These are phyloP conservation scores for Neria commutata DNA, from an alignment of 2,888 invertebrate genomes.

Conservation along the genomic window DNA sequence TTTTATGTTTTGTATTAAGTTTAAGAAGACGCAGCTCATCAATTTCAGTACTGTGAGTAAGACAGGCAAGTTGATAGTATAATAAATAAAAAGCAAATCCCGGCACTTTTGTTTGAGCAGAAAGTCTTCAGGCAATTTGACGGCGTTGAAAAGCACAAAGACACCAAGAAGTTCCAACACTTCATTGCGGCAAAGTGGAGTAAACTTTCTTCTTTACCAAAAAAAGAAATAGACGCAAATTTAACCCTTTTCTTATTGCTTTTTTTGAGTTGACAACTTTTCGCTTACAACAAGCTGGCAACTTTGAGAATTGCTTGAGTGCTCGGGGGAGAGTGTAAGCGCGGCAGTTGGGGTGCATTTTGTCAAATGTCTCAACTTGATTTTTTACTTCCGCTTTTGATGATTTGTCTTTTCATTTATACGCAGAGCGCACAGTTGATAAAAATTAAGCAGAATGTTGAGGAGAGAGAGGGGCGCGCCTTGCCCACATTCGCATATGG, in stretches of 20 bases:
- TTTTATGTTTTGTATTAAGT: not conserved
- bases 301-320: too few relatives aligned
- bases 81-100: not conserved
- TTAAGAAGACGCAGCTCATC: not conserved
- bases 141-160: too few relatives aligned
- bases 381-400: not conserved
- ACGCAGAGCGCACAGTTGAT: too few relatives aligned
- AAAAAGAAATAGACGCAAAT: too few relatives aligned
- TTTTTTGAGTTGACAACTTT: too few relatives aligned
- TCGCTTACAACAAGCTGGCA: too few relatives aligned
- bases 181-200: too few relatives aligned
- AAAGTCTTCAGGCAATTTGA: not conserved
- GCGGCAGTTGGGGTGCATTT: not conserved
- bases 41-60: not conserved
- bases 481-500: too few relatives aligned
- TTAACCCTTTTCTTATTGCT: too few relatives aligned
- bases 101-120: not conserved
- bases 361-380: constrained; percentile 1
- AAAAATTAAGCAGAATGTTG: not conserved
- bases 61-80: not conserved
- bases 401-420: not conserved
- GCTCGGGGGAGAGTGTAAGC: not conserved
- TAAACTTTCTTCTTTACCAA: too few relatives aligned
- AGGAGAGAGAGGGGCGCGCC: not conserved
- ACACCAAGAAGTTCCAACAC: too few relatives aligned